Conservation (phyloP, 2,888 invertebrate genomes). For the Buathra laborator region DNA sequence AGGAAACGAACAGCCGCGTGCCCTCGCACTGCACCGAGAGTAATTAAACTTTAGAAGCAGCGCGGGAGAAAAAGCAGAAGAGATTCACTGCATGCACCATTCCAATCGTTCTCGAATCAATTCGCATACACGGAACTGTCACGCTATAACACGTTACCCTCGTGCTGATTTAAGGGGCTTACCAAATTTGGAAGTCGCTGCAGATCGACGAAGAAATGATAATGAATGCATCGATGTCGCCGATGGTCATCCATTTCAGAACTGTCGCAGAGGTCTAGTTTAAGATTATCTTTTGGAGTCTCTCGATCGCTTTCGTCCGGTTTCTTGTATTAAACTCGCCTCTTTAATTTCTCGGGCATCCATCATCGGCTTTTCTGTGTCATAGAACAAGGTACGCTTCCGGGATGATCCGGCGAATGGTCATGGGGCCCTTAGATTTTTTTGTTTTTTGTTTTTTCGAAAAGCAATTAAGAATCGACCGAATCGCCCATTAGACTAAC, state of each 20-base stretch:
- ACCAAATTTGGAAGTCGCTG: conserved; percentile 15
- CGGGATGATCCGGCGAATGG: conserved; percentile 61
- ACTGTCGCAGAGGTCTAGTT: conserved; percentile 3
- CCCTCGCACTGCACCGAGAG: conserved; percentile 34
- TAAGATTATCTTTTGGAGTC: conserved; percentile 14
- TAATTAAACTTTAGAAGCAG: conserved; percentile 41
- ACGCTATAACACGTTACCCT: not conserved
- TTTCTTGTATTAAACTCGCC: conserved; percentile 42
- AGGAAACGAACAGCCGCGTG: conserved; percentile 60
- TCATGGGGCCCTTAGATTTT: conserved; percentile 45
- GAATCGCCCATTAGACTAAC: conserved; percentile 72
- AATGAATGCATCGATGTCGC: conserved; percentile 32
- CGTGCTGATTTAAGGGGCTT: not conserved
- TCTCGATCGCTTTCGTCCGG: conserved; percentile 1
- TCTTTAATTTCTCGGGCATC: conserved; percentile 56
- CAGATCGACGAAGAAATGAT: conserved; percentile 14
- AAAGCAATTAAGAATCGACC: conserved; percentile 75
- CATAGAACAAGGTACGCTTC: conserved; percentile 68
- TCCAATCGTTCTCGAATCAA: not conserved
- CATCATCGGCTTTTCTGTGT: conserved; percentile 43
- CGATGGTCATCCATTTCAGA: conserved; percentile 13
- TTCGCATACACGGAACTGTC: not conserved
- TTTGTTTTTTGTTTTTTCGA: conserved; percentile 68
- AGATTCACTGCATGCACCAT: conserved; percentile 4
- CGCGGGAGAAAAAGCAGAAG: not conserved